These are phyloP conservation scores for Deroplatys truncata DNA, from an alignment of 2,888 invertebrate species.

Conservation along the genomic window DNA sequence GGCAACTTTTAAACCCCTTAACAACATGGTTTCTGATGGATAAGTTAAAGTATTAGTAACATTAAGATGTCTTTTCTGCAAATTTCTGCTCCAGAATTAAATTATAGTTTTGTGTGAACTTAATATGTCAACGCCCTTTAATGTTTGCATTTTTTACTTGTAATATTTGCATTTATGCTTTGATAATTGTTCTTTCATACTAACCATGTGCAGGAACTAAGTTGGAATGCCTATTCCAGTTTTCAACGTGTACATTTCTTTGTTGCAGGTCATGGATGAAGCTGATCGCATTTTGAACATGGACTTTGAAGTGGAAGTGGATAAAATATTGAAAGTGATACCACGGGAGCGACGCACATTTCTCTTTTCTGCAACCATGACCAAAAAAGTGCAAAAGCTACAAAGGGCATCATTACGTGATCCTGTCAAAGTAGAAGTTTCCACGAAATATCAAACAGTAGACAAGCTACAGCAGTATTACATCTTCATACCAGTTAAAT, in stretches of 20 bases:
- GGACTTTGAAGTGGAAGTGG: constrained; percentile 98
- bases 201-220: too few species aligned
- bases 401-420: constrained; percentile 92
- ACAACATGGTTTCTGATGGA: too few species aligned
- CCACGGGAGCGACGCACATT: constrained; percentile 89
- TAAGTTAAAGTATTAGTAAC: too few species aligned
- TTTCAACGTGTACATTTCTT: neutral
- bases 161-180: too few species aligned
- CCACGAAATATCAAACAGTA: constrained; percentile 96
- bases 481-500: constrained; percentile 91
- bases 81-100: too few species aligned
- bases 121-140: too few species aligned
- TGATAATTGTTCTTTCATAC: too few species aligned
- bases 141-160: too few species aligned
- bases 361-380: constrained; percentile 99
- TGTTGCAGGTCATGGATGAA: constrained; percentile 90
- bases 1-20: too few species aligned
- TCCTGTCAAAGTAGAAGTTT: constrained; percentile 94
- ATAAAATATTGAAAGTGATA: constrained; percentile 89
- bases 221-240: too few species aligned
- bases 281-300: constrained; percentile 97
- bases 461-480: constrained; percentile 94
- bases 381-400: constrained; percentile 92
- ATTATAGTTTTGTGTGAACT: too few species aligned
- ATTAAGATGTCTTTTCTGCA: too few species aligned